Evolutionary conservation across 2,113 vertebrate species (phyloP), one percentile per base, ranked within the genome.

Genomic region (Glaucidium brasilianum): DNA sequence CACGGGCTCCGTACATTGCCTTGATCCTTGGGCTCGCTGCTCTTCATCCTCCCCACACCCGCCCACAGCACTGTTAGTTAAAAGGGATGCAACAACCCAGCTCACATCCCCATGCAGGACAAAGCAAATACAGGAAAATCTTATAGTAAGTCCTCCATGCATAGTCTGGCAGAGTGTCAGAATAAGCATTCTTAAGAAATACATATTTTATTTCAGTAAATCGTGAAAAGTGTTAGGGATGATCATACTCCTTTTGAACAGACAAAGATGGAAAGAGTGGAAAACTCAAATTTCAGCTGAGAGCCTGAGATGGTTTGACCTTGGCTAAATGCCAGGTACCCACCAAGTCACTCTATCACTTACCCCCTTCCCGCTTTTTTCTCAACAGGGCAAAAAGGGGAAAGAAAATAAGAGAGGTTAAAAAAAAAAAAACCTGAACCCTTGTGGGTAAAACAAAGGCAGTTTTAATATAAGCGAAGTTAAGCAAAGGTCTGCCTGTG

Each of bases 1-100:
- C 25, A 49, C 30, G 30, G 5, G 2, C 35, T 67, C n/a, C 0
- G 0, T 8, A 56, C 26, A 30, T 29, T 0, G 0, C 47, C 41
- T 39, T 41, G 29, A 7, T 77, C 22, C 23, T n/a, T 30, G 52
- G 43, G 21, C 25, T 45, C 2, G 0, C 18, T 32, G 15, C 5
- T 78, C 26, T 63, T 79, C 8, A 1, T 47, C 20, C 49, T 67
- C 22, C 23, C 39, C 43, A 37, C 8, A 41, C 15, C 30, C 68
- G 32, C 32, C 32, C 71, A 20, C 55, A 62, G 17, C 66, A 41
- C 15, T 43, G 12, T 12, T 27, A n/a, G 37, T 49, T 87, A 35
- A 71, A 63, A 82, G 37, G 21, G 52, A 49, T 50, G 18, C 10
- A 86, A 59, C 60, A 2, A 6, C 21, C 10, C 27, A 23, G 34